Conservation (phyloP, 2,797 vertebrate species). For the Anniella stebbinsi region DNA sequence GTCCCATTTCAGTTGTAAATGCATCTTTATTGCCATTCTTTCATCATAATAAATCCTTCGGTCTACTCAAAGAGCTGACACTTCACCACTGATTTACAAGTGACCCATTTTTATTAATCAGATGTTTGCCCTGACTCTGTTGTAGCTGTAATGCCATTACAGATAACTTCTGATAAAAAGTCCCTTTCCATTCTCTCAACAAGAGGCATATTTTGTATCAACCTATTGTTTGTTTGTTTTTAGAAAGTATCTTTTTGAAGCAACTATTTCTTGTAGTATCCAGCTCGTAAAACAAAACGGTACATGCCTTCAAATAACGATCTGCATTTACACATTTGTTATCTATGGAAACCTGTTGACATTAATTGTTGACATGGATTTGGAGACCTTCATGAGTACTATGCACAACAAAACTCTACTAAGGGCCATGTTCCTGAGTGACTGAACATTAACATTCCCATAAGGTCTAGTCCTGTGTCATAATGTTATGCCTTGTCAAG, state of each 20-base stretch:
- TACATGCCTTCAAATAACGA: background rate
- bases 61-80: slow-evolving; percentile 78
- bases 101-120: slow-evolving; percentile 83
- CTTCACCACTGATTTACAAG: slow-evolving; percentile 82
- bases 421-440: background rate
- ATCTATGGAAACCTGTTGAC: background rate
- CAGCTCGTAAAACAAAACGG: slow-evolving; percentile 12
- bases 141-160: slow-evolving; percentile 21
- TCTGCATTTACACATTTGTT: background rate
- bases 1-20: slow-evolving; percentile 83
- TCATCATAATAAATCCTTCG: slow-evolving; percentile 83
- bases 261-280: slow-evolving; percentile 24
- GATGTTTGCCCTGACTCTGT: slow-evolving; percentile 60
- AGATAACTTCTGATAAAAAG: slow-evolving; percentile 45
- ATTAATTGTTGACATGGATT: background rate
- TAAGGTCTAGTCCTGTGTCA: background rate
- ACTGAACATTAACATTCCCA: background rate
- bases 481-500: background rate
- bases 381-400: background rate
- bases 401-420: background rate
- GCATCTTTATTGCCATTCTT: slow-evolving; percentile 79
- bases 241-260: slow-evolving; percentile 14
- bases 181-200: background rate
- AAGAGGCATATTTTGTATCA: slow-evolving; percentile 15
- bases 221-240: background rate